Evolutionary conservation across 1,140 invertebrate species (phyloP), one percentile per base, ranked within the genome.

Genomic region (Nymphalis io): DNA sequence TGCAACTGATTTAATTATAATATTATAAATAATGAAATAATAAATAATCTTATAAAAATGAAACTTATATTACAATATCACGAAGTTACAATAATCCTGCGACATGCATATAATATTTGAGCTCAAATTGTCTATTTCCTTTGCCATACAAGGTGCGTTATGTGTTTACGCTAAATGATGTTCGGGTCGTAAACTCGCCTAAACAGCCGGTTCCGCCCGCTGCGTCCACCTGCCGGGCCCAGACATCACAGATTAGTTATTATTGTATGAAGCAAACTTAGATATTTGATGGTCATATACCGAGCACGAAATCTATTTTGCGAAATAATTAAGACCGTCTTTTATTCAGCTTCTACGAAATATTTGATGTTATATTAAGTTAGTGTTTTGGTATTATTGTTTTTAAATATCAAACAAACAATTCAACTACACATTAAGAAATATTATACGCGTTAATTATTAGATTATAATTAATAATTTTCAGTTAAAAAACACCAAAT

Each of bases 181-280:
- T 58, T 60, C 65, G 64, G 70, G 70, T 60, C 62, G 63, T 80
- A 78, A 80, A 75, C 74, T 76, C 20, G 42, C 53, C 59, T 73
- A 80, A 78, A 78, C 79, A 80, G 46, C 69, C 78, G 78, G 78
- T 78, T 80, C 78, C 79, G 79, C 76, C 73, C 69, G 79, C 68
- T 72, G 79, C 69, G 67, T 51, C 76, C 79, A 80, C 79, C 79
- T 80, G 79, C 27, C 62, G 53, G 20, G 39, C 57, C 40, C 64
- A n/a, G 13, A 53, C 48, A 18, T 70, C 63, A 71, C 44, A 64
- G 48, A 44, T 55, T 16, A 6, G 38, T 70, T 68, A 51, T 70
- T 73, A 44, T 70, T 73, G 46, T 70, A 68, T 58, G 27, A 55
- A 38, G 58, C 27, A 21, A 59, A 60, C 18, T 39, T 48, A 18